Percentiles rank a stretch among this genome's conserved stretches.
phyloP scores from a whole-genome alignment of 2,797 vertebrate genomes.

The Vipera latastei region DNA sequence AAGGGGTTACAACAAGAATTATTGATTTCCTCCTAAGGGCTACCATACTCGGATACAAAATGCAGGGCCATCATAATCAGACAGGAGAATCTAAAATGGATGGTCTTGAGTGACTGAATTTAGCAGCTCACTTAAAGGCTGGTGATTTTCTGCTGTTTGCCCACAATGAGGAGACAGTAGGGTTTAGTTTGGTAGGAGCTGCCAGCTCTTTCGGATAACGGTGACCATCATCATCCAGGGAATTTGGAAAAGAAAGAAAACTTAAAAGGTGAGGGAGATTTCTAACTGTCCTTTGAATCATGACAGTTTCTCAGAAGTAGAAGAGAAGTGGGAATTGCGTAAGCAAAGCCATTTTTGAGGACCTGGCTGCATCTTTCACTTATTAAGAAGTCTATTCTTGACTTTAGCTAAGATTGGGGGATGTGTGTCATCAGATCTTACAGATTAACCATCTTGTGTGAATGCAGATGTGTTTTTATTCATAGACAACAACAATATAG shows the following conservation, averaged over 20 bases:
- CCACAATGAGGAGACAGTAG: background rate
- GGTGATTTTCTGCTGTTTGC: background rate
- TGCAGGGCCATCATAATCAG: background rate
- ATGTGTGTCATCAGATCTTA: background rate
- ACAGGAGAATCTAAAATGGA: background rate
- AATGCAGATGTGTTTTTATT: background rate
- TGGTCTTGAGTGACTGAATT: background rate
- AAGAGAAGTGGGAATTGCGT: background rate
- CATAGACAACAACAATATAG: too few relatives aligned
- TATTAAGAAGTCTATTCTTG: background rate
- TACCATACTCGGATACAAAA: background rate
- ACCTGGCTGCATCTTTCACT: background rate
- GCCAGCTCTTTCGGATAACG: background rate
- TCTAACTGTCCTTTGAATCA: background rate
- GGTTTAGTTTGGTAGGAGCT: background rate
- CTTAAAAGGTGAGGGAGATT: background rate
- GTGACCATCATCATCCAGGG: background rate
- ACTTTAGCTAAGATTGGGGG: background rate
- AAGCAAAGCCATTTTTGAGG: background rate
- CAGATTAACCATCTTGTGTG: background rate
- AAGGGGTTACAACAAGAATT: background rate
- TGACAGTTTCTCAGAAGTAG: background rate
- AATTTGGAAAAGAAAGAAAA: background rate
- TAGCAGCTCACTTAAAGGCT: background rate
- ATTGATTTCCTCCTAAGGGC: background rate